Percentiles rank a stretch among this genome's conserved stretches.
phyloP scores from a whole-genome alignment of 2,888 invertebrate species.

The Crepidodera aurea region DNA sequence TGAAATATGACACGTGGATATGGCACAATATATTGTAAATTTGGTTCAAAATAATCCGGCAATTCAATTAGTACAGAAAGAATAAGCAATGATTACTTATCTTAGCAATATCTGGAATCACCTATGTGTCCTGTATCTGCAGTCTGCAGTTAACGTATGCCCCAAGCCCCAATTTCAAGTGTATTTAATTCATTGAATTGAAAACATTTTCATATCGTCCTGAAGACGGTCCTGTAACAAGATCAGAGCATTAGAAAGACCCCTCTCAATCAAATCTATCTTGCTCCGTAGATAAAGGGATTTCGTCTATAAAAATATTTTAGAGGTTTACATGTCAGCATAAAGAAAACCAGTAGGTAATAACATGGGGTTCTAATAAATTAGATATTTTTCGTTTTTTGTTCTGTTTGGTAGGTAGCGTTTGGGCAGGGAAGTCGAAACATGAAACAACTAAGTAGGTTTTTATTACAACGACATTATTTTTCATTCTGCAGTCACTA shows the following conservation, averaged over 20 bases:
- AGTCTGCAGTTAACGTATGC: too few relatives aligned
- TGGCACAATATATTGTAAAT: too few relatives aligned
- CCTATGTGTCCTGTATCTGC: too few relatives aligned
- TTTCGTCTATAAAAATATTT: constrained; percentile 37
- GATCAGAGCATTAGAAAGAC: neutral
- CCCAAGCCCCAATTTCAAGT: too few relatives aligned
- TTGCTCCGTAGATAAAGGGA: constrained; percentile 36
- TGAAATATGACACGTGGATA: too few relatives aligned
- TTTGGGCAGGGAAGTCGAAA: constrained; percentile 5
- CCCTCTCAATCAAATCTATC: constrained; percentile 20
- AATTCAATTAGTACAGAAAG: too few relatives aligned
- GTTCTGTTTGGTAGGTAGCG: constrained; percentile 15
- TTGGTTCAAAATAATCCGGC: too few relatives aligned
- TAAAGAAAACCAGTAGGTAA: constrained; percentile 30
- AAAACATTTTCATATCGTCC: too few relatives aligned
- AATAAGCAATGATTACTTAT: too few relatives aligned
- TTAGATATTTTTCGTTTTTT: constrained; percentile 21
- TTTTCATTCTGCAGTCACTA: constrained; percentile 1
- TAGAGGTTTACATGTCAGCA: constrained; percentile 26
- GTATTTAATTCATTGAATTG: too few relatives aligned
- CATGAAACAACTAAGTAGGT: constrained; percentile 12
- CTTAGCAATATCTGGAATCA: too few relatives aligned
- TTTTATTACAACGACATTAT: neutral
- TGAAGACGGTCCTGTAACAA: neutral
- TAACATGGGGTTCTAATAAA: constrained; percentile 27